These are phyloP conservation scores for Myrmecophaga tridactyla DNA, from an alignment of 2,113 vertebrate species.

Conservation along the genomic window DNA sequence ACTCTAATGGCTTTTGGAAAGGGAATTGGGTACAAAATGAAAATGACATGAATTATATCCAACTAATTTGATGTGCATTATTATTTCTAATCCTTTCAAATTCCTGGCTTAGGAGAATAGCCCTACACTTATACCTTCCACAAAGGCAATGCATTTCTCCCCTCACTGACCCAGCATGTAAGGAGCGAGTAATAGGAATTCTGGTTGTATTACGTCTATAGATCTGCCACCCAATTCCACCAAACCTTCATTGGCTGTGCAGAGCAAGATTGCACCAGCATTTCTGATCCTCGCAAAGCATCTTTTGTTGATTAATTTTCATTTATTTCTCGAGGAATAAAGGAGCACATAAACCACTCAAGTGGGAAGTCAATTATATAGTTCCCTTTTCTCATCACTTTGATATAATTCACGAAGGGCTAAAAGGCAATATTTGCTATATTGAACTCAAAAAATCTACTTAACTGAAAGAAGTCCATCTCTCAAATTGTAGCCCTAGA, in stretches of 20 bases:
- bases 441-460: background rate
- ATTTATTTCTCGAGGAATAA: background rate
- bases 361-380: background rate
- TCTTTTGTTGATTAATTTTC: background rate
- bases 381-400: background rate
- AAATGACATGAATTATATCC: conserved; percentile 43
- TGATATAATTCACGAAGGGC: background rate
- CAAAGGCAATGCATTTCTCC: conserved; percentile 52
- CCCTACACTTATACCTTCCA: background rate
- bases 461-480: background rate
- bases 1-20: background rate
- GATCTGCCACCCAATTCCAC: conserved; percentile 24
- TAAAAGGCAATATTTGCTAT: background rate
- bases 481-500: background rate
- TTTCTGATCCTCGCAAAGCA: background rate
- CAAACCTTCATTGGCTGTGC: background rate
- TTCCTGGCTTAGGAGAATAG: background rate
- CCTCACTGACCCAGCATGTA: conserved; percentile 28
- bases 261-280: background rate
- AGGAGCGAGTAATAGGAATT: background rate
- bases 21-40: conserved; percentile 18
- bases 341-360: background rate
- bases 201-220: background rate
- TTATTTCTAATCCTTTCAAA: conserved; percentile 60
- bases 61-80: conserved; percentile 17